Percentiles rank a stretch among this genome's conserved stretches.
phyloP scores from a whole-genome alignment of 2,888 invertebrate species.

The Synergus laeviventris region DNA sequence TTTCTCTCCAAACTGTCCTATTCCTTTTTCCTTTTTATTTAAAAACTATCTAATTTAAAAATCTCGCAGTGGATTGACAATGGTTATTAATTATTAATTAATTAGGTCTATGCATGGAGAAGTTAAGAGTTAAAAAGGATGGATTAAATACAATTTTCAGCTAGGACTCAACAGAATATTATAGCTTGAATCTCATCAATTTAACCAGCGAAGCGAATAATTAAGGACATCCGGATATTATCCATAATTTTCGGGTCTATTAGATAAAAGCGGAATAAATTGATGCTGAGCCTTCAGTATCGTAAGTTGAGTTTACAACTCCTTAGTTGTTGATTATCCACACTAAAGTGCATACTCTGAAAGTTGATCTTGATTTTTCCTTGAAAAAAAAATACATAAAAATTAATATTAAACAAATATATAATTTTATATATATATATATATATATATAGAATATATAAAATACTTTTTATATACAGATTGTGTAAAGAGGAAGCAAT shows the following conservation, averaged over 20 bases:
- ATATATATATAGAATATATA: too few relatives aligned
- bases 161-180: neutral
- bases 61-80: neutral
- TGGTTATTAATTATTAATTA: neutral
- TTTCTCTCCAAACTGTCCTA: too few relatives aligned
- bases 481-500: too few relatives aligned
- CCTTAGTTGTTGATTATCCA: neutral
- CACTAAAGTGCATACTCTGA: neutral
- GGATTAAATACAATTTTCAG: neutral
- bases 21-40: too few relatives aligned
- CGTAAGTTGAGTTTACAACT: neutral
- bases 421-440: too few relatives aligned
- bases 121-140: neutral
- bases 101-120: neutral
- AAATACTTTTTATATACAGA: too few relatives aligned
- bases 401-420: neutral
- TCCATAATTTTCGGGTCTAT: conserved; percentile 41
- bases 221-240: conserved; percentile 60
- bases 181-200: conserved; percentile 46
- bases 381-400: neutral
- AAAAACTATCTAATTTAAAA: neutral
- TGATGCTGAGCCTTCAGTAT: neutral
- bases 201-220: conserved; percentile 67
- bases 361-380: neutral
- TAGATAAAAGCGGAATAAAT: conserved; percentile 39